These are phyloP conservation scores for Heptranchias perlo DNA, from an alignment of 2,113 vertebrate genomes.

Conservation along the genomic window DNA sequence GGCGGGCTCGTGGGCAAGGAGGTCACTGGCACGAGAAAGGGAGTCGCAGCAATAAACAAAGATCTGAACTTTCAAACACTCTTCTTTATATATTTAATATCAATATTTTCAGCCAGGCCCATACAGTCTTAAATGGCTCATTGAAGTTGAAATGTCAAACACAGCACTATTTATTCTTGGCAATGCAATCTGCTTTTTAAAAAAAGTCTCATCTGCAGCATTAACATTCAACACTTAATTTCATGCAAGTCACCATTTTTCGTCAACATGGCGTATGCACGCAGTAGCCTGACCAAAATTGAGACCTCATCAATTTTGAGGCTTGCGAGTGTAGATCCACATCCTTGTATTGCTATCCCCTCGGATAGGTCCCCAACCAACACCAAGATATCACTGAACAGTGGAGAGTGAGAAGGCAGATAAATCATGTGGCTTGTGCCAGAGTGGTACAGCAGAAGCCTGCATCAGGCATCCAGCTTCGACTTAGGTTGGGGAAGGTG, in stretches of 20 bases:
- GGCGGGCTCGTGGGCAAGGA: background rate
- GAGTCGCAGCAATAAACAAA: background rate
- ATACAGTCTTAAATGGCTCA: background rate
- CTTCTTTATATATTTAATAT: background rate
- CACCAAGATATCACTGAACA: background rate
- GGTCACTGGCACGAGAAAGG: background rate
- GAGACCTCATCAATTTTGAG: no score
- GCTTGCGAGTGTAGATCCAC: no score
- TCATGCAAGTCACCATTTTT: background rate
- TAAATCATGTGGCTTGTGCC: background rate
- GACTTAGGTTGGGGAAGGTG: background rate
- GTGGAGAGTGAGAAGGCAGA: background rate
- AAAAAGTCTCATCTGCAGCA: background rate
- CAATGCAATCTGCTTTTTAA: background rate
- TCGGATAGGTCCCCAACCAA: background rate
- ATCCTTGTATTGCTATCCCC: background rate
- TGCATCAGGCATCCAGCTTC: no score
- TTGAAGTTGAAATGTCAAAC: background rate
- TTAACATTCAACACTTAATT: background rate
- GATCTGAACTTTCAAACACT: background rate
- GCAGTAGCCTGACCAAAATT: no score
- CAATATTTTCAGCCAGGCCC: background rate
- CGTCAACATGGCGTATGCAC: background rate
- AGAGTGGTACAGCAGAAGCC: no score
- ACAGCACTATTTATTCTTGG: background rate